These are phyloP conservation scores for Onychomys torridus DNA, from an alignment of 2,797 vertebrate genomes.

Conservation along the genomic window DNA sequence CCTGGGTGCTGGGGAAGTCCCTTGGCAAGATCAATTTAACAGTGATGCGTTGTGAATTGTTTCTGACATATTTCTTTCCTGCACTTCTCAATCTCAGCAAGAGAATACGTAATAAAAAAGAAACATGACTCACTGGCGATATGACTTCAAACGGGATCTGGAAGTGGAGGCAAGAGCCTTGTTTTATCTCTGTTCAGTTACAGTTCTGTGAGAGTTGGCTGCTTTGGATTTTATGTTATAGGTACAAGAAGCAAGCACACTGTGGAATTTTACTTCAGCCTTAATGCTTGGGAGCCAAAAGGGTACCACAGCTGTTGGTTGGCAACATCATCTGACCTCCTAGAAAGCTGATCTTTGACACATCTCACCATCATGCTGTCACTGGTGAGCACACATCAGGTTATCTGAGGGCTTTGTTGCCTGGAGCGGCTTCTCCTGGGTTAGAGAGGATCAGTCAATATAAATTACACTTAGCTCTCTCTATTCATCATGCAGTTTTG, in stretches of 20 bases:
- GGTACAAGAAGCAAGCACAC: background rate
- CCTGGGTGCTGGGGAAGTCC: background rate
- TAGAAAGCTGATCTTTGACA: conserved; percentile 6
- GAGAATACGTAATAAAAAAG: conserved; percentile 38
- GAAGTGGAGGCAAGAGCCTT: background rate
- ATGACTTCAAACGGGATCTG: conserved; percentile 46
- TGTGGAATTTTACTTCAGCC: background rate
- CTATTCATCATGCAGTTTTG: background rate
- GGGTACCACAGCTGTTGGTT: background rate
- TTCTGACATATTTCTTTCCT: conserved; percentile 26
- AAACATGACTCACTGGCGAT: conserved; percentile 25
- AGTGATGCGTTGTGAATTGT: background rate
- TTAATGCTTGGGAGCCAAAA: background rate
- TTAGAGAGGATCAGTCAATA: background rate
- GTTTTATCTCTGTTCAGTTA: conserved; percentile 9
- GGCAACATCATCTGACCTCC: background rate
- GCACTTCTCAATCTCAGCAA: background rate
- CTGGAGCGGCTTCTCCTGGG: background rate
- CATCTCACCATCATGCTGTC: background rate
- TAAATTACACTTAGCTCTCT: background rate
- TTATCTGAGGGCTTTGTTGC: background rate
- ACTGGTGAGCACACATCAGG: background rate
- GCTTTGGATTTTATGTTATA: background rate
- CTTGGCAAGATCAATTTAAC: background rate
- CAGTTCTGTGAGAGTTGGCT: background rate